Conservation (phyloP, 1,140 invertebrate species). For the Mamestra configurata region DNA sequence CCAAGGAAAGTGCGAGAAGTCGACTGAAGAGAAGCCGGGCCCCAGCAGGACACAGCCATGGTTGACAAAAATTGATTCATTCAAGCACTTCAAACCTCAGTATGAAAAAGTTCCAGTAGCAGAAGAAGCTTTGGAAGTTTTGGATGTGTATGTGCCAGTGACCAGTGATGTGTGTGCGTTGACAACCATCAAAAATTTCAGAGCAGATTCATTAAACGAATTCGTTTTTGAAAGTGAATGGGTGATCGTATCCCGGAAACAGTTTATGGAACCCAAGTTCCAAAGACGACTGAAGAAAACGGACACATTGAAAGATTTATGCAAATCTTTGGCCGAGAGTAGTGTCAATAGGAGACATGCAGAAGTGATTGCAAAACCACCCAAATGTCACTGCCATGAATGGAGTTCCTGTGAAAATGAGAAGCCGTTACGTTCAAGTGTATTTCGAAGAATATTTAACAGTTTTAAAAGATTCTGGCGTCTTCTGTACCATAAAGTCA, state of each 20-base stretch:
- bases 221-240: constrained; percentile 79
- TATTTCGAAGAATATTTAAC: constrained; percentile 1
- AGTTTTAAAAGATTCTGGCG: constrained; percentile 19
- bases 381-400: constrained; percentile 76
- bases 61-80: constrained; percentile 54
- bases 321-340: constrained; percentile 67
- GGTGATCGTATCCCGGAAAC: constrained; percentile 75
- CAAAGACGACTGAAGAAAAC: constrained; percentile 70
- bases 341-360: constrained; percentile 61
- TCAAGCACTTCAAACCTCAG: constrained; percentile 21
- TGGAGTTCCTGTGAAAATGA: constrained; percentile 30
- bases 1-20: constrained; percentile 85
- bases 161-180: constrained; percentile 72
- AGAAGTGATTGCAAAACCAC: constrained; percentile 68
- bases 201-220: constrained; percentile 71
- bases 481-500: constrained; percentile 18
- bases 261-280: constrained; percentile 75
- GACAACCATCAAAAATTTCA: constrained; percentile 81
- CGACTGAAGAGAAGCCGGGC: constrained; percentile 58
- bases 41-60: constrained; percentile 54
- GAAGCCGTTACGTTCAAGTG: constrained; percentile 7
- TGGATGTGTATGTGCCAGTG: constrained; percentile 45
- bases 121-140: constrained; percentile 52
- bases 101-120: constrained; percentile 48
- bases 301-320: constrained; percentile 69